Evolutionary conservation across 1,140 invertebrate genomes (phyloP), one percentile per base, ranked within the genome.

Genomic region (Mya arenaria): DNA sequence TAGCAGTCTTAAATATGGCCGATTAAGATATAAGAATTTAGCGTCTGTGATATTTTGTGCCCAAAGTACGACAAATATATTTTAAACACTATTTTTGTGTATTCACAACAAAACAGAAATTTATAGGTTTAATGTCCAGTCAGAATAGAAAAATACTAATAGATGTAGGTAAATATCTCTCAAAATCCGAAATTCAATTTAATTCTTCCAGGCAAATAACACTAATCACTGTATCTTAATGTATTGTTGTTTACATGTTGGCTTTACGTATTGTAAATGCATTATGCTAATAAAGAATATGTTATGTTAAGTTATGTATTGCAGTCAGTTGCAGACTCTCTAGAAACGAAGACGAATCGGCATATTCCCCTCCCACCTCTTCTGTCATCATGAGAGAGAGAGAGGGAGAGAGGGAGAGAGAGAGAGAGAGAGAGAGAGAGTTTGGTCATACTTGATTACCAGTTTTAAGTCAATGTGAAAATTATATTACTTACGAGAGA

Each of bases 341-440:
- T 48, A 48, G 41, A 48, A 48, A 48, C 41, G 19, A 48, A 48
- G 41, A 48, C 41, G 41, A 48, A 48, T 48, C 41, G 41, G 41
- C 41, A 48, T 48, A 48, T 48, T 48, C 41, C 41, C 41, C 41
- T 48, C 41, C 41, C 41, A 48, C 41, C 41, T 48, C 41, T 48
- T 48, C 41, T 48, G 41, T 48, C 41, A 48, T 48, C 41, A 48
- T 13, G 41, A 48, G 41, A 48, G 41, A 48, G 41, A 48, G 41
- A 48, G 41, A 60, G 56, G 56, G 28, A 60, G 28, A 60, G 56
- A 60, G 56, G 23, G 56, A 60, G 56, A 60, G 56, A 60, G 56
- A 60, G 56, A 60, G 56, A 60, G 56, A 60, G 56, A 60, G 56
- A 60, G 56, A 60, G 56, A 60, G 56, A 60, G 56, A 60, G 56